A percentile compares a stretch with the other conserved stretches of the same genome.
Evolutionary conservation across 2,113 vertebrate species (phyloP).

Genomic region (Hemichromis elongatus): DNA sequence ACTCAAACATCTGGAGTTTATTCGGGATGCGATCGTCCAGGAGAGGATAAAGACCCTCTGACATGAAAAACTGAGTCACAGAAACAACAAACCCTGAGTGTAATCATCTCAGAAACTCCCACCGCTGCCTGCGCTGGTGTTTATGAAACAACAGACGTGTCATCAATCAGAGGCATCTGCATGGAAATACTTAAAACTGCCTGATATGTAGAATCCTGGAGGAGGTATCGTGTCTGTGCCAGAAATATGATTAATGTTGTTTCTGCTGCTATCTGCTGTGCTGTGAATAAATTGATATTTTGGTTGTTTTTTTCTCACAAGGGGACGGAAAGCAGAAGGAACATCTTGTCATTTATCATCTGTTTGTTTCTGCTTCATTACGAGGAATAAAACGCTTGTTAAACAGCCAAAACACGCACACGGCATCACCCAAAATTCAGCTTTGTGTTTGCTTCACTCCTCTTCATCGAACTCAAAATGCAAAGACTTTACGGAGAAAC

Average conservation of each 20-base stretch:
- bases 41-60: background rate
- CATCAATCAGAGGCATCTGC: background rate
- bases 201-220: background rate
- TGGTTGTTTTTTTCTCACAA: background rate
- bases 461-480: background rate
- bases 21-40: background rate
- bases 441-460: background rate
- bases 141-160: background rate
- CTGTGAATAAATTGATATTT: background rate
- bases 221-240: background rate
- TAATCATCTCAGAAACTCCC: background rate
- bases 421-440: background rate
- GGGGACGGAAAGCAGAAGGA: background rate
- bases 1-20: background rate
- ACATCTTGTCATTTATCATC: background rate
- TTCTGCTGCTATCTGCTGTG: background rate
- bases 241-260: slow-evolving; percentile 13
- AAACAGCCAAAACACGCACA: background rate
- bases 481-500: background rate
- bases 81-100: background rate
- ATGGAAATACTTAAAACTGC: background rate
- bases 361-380: slow-evolving; percentile 12
- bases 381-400: background rate
- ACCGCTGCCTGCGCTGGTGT: background rate
- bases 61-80: background rate